Evolutionary conservation across 2,113 vertebrate species (phyloP).

Genomic region (Aegithalos caudatus): DNA sequence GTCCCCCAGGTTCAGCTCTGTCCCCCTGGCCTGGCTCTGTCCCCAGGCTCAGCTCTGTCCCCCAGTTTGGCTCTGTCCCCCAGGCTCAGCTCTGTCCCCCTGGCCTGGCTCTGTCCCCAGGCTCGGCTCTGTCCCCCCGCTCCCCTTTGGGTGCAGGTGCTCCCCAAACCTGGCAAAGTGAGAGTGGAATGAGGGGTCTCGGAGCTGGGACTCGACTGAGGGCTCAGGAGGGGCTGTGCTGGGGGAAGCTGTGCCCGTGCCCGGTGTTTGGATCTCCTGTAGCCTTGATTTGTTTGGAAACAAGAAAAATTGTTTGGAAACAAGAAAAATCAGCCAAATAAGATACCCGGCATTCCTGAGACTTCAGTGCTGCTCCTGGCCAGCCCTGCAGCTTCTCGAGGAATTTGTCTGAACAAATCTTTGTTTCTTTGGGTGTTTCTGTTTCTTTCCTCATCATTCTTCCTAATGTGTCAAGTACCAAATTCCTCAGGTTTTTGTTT

Average conservation of each 20-base stretch:
- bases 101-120: background rate
- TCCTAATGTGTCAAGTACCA: background rate
- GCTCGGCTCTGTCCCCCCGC: background rate
- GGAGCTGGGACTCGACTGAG: background rate
- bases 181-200: background rate
- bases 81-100: background rate
- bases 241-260: background rate
- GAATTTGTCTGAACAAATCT: background rate
- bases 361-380: background rate
- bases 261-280: background rate
- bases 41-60: no score
- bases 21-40: background rate
- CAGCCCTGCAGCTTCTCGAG: background rate
- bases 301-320: background rate
- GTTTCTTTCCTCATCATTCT: background rate
- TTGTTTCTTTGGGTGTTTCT: background rate
- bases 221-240: background rate
- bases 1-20: rapidly evolving
- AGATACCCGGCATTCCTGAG: background rate
- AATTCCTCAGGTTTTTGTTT: no score
- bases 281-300: background rate
- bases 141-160: background rate
- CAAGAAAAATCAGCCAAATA: background rate
- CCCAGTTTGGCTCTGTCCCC: background rate
- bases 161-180: background rate